Conservation (phyloP, 2,797 vertebrate genomes). For the Morus bassanus region DNA sequence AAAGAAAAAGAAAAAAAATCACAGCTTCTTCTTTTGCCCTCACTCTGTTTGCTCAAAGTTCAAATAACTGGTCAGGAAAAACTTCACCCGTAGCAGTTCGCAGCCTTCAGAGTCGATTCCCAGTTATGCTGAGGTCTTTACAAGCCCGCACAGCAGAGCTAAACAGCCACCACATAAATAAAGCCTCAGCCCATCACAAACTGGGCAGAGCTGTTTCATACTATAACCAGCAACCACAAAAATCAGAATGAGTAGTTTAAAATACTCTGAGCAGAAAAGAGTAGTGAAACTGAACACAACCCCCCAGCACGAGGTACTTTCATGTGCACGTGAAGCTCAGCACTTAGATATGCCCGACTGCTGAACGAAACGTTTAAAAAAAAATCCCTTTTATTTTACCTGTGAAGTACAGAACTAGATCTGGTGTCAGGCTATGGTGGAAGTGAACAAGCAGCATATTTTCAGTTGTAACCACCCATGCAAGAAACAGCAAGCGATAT, state of each 20-base stretch:
- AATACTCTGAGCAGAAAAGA: background rate
- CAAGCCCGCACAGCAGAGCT: background rate
- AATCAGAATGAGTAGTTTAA: background rate
- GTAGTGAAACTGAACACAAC: background rate
- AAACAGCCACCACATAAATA: background rate
- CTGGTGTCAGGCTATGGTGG: background rate
- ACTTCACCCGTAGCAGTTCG: background rate
- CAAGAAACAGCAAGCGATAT: background rate
- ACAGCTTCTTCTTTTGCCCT: background rate
- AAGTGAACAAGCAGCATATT: background rate
- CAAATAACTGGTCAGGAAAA: background rate
- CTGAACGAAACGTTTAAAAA: no score
- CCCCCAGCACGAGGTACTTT: background rate
- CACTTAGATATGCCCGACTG: background rate
- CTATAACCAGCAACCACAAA: background rate
- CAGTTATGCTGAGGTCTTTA: background rate
- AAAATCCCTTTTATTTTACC: background rate
- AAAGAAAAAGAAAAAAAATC: background rate
- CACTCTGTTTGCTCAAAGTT: background rate
- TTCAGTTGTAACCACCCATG: background rate
- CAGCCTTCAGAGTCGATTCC: background rate
- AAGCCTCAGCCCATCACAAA: background rate
- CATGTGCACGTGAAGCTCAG: background rate
- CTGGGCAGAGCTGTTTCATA: background rate
- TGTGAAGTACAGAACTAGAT: background rate